These are phyloP conservation scores for Pachypanchax playfairii DNA, from an alignment of 2,113 vertebrate genomes.

Conservation along the genomic window DNA sequence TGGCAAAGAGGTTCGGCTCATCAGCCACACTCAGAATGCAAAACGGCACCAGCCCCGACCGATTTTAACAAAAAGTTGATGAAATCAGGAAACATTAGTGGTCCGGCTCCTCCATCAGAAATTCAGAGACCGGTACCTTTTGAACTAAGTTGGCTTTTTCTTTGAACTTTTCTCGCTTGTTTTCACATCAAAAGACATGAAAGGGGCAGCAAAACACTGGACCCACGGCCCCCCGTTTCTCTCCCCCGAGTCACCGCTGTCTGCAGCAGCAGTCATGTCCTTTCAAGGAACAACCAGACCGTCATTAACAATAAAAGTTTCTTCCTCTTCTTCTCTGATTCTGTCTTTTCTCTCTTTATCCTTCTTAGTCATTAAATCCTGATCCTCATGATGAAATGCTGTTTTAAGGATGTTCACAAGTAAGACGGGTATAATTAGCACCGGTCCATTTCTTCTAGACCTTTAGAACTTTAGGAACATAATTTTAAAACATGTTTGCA, in stretches of 20 bases:
- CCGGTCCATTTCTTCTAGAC: conserved; percentile 43
- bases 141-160: conserved; percentile 45
- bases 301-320: conserved; percentile 74
- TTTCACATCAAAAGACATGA: conserved; percentile 76
- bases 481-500: no score
- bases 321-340: conserved; percentile 46
- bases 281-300: conserved; percentile 66
- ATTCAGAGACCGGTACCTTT: conserved; percentile 64
- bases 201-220: conserved; percentile 65
- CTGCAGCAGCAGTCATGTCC: conserved; percentile 62
- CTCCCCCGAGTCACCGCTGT: conserved; percentile 61
- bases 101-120: conserved; percentile 43
- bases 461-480: no score
- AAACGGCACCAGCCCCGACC: conserved; percentile 47
- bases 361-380: conserved; percentile 69
- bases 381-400: conserved; percentile 69
- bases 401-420: conserved; percentile 62
- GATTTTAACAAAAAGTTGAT: conserved; percentile 60
- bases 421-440: conserved; percentile 62
- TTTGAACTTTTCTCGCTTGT: conserved; percentile 73
- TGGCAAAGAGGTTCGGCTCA: conserved; percentile 53
- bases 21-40: conserved; percentile 58
- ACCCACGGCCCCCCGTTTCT: conserved; percentile 54
- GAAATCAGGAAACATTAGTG: conserved; percentile 62
- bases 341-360: conserved; percentile 49